Percentiles rank a stretch among this genome's conserved stretches.
These are phyloP conservation scores for Conus betulinus DNA, from an alignment of 1,140 invertebrate genomes.

Conservation along the genomic window DNA sequence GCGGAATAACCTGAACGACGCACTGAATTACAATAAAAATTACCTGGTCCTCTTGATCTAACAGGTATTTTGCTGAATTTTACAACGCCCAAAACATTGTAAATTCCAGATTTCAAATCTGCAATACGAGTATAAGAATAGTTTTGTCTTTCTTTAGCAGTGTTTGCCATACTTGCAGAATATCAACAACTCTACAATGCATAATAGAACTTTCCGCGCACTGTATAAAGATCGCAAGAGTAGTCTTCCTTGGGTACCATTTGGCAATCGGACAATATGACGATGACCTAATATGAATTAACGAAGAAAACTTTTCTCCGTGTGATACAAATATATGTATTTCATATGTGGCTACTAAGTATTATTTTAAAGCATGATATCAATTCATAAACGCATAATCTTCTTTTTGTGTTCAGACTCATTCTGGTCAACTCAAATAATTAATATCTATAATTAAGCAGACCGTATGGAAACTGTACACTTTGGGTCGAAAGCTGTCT, in stretches of 20 bases:
- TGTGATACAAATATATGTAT: background rate
- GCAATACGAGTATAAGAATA: background rate
- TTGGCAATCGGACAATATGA: background rate
- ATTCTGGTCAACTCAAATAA: background rate
- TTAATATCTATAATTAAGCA: background rate
- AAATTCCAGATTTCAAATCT: background rate
- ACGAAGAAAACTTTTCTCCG: background rate
- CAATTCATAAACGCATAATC: too few species aligned
- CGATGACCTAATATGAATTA: background rate
- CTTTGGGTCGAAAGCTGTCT: conserved; percentile 8
- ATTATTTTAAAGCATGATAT: too few species aligned
- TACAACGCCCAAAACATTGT: conserved; percentile 53
- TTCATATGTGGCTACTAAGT: background rate
- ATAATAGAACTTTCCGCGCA: background rate
- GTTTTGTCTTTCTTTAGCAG: background rate
- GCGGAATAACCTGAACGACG: too few species aligned
- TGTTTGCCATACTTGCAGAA: background rate
- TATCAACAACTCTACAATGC: background rate
- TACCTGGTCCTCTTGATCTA: conserved; percentile 50
- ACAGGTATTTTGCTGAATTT: conserved; percentile 48
- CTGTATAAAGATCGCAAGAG: background rate
- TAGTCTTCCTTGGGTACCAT: background rate
- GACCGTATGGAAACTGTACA: background rate
- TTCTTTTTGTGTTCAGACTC: background rate
- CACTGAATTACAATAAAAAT: background rate